Conservation (phyloP, 2,797 vertebrate genomes). For the Lophius americanus region DNA sequence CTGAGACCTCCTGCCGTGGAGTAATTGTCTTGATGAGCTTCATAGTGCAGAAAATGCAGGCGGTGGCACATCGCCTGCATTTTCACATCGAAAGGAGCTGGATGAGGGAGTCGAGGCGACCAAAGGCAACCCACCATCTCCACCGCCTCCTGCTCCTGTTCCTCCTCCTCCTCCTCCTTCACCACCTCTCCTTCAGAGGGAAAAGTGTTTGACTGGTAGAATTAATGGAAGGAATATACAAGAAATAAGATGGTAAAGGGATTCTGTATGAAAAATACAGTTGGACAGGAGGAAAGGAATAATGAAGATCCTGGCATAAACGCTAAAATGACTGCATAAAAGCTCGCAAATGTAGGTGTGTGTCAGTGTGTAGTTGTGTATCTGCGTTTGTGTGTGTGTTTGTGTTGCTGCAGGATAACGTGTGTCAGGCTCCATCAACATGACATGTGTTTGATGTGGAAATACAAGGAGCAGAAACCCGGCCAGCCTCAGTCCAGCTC, state of each 20-base stretch:
- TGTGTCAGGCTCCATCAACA: slow-evolving; percentile 74
- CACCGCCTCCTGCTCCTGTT: slow-evolving; percentile 43
- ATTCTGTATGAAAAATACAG: slow-evolving; percentile 41
- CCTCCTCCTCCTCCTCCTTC: slow-evolving; percentile 45
- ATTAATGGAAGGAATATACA: slow-evolving; percentile 56
- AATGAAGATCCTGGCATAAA: slow-evolving; percentile 43
- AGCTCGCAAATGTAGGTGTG: background rate
- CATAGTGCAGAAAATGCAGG: slow-evolving; percentile 47
- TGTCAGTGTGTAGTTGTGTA: slow-evolving; percentile 8
- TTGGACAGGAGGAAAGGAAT: slow-evolving; percentile 49
- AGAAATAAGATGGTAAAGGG: slow-evolving; percentile 58
- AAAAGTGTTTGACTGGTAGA: slow-evolving; percentile 26
- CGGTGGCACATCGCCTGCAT: slow-evolving; percentile 40
- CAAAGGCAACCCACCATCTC: slow-evolving; percentile 42
- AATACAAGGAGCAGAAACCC: slow-evolving; percentile 74
- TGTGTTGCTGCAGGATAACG: slow-evolving; percentile 74
- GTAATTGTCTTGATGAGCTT: slow-evolving; percentile 47
- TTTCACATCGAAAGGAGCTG: slow-evolving; percentile 46
- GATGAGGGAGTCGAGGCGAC: slow-evolving; percentile 50
- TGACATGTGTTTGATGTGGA: slow-evolving; percentile 83
- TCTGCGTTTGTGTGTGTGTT: slow-evolving; percentile 48
- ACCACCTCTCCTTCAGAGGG: too few relatives aligned
- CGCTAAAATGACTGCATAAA: slow-evolving; percentile 3
- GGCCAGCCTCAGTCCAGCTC: slow-evolving; percentile 67
- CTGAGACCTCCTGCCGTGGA: slow-evolving; percentile 20